These are phyloP conservation scores for Agriopis marginaria DNA, from an alignment of 2,888 invertebrate species.

Conservation along the genomic window DNA sequence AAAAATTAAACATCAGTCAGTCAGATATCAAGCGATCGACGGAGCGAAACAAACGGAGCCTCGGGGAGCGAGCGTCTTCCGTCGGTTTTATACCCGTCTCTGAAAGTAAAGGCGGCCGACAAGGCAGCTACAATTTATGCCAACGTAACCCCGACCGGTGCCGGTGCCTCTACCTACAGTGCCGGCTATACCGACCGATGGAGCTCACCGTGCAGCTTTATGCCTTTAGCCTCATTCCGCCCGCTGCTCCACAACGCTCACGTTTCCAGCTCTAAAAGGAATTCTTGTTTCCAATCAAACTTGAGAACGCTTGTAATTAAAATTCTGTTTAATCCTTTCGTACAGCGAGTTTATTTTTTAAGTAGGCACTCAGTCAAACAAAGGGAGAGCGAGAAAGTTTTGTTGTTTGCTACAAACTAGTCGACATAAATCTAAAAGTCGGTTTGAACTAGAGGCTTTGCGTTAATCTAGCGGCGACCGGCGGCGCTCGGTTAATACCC, in stretches of 20 bases:
- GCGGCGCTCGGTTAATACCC: constrained; percentile 76
- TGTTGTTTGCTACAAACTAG: constrained; percentile 34
- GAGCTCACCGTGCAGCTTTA: constrained; percentile 58
- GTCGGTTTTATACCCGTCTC: constrained; percentile 65
- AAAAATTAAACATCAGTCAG: constrained; percentile 79
- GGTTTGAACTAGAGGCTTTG: constrained; percentile 61
- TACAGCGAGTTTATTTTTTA: constrained; percentile 19
- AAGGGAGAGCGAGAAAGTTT: constrained; percentile 43
- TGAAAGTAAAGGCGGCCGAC: constrained; percentile 62
- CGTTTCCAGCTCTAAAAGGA: constrained; percentile 50
- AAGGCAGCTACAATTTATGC: constrained; percentile 69
- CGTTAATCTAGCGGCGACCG: constrained; percentile 65
- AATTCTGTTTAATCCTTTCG: constrained; percentile 49
- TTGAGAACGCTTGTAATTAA: constrained; percentile 59
- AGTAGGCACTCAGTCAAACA: constrained; percentile 16
- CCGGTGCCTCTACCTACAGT: constrained; percentile 34
- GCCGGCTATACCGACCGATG: constrained; percentile 37
- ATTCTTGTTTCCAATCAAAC: constrained; percentile 58
- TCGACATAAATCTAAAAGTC: constrained; percentile 66
- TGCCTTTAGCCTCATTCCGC: constrained; percentile 56
- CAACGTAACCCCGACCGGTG: constrained; percentile 64
- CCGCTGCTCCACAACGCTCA: constrained; percentile 48
- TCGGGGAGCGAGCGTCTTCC: constrained; percentile 65
- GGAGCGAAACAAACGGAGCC: constrained; percentile 64
- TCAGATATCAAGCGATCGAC: constrained; percentile 67